These are phyloP conservation scores for Paragorgia papillata DNA, from an alignment of 92 coral and sea anemone species.

Conservation along the genomic window DNA sequence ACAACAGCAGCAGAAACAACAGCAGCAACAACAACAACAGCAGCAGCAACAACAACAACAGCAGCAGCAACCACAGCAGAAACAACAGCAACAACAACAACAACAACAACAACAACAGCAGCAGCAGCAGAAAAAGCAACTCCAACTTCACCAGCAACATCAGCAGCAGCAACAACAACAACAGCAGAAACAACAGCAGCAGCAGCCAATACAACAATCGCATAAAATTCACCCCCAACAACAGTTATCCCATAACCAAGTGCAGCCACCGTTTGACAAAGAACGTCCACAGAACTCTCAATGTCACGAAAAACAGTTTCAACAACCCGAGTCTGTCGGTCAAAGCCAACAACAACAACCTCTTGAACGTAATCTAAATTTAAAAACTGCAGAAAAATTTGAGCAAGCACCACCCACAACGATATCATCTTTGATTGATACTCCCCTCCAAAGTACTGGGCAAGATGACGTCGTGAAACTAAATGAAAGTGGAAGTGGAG, in stretches of 20 bases:
- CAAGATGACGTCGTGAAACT: no score
- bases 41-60: conserved; percentile 12
- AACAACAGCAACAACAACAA: not conserved
- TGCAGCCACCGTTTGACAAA: not conserved
- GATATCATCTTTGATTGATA: no score
- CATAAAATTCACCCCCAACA: not conserved
- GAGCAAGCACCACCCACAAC: not conserved
- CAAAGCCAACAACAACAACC: no score
- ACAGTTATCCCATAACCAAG: not conserved
- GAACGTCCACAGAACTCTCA: not conserved
- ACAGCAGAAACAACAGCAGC: conserved; percentile 1
- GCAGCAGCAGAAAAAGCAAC: conserved; percentile 1
- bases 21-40: conserved; percentile 19
- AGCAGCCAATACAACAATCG: no score
- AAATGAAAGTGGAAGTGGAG: no score
- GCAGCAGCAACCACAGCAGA: conserved; percentile 9
- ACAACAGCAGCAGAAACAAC: conserved; percentile 25
- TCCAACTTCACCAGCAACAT: not conserved
- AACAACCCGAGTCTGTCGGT: no score
- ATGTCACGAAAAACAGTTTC: not conserved
- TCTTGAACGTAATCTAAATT: not conserved
- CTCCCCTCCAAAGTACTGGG: no score
- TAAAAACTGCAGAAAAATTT: not conserved
- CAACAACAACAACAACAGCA: conserved; percentile 6
- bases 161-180: conserved; percentile 2